Base-by-base conservation (phyloP, 2,888 invertebrate species). In the Amiota minor region DNA sequence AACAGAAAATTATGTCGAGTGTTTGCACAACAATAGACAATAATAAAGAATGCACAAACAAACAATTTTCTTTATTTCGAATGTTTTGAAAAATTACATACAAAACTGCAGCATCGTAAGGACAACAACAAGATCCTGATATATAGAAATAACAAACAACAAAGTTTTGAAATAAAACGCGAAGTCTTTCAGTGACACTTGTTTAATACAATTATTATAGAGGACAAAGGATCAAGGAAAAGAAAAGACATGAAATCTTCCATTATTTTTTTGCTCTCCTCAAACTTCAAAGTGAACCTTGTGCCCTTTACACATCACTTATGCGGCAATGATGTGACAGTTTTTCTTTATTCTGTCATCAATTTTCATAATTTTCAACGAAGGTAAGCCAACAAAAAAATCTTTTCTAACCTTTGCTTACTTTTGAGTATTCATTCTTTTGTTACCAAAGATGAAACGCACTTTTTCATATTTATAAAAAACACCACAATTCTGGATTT, bases 271-370 rank as follows among this genome's bases (percentile, higher is more conserved):
- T 23, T 23, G 23, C 23, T 23, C 23, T 23, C 23, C 62, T 74
- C 76, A 74, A 77, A 84, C 85, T 78, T 85, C 82, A 83, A 83
- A 83, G 84, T 68, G 70, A 85, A 74, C 81, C 80, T 85, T 80
- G 76, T 73, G 62, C 77, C 73, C 75, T 72, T 71, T 56, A 72
- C 76, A 55, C 71, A 16, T 59, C 59, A 53, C 53, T 18, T 20
- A 35, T 62, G 62, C 80, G 76, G 67, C 67, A 84, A 35, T 83
- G 86, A 83, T 83, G 83, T 84, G 83, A 83, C 83, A 84, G 79
- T 86, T 86, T 83, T 71, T 16, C 59, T 56, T 14, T 46, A 16
- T 45, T 62, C 12, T 45, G 45, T 62, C 76, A 75, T 75, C 71
- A 81, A 79, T 81, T 80, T 81, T 79, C 79, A 79, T 77, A 75